Percentiles rank a stretch among this genome's conserved stretches.
phyloP scores from a whole-genome alignment of 2,797 vertebrate genomes.

The Gadopsis marmoratus region DNA sequence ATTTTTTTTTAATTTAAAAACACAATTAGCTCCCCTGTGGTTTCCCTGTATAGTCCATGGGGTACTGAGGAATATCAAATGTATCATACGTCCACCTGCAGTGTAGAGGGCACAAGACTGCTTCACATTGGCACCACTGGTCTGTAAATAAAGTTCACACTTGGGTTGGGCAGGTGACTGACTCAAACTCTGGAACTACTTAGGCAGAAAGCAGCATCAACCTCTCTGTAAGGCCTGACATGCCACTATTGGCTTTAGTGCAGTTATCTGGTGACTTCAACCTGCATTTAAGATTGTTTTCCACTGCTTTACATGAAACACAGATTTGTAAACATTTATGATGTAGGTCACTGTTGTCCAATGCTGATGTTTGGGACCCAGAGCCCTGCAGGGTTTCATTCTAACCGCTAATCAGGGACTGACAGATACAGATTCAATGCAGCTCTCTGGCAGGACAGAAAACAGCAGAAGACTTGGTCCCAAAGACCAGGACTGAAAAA shows the following conservation, averaged over 20 bases:
- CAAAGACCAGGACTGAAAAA: conserved; percentile 35
- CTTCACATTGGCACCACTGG: conserved; percentile 71
- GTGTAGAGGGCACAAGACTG: conserved; percentile 41
- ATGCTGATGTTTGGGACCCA: conserved; percentile 27
- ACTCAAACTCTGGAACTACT: conserved; percentile 47
- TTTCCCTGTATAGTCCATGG: conserved; percentile 44
- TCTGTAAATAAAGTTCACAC: conserved; percentile 53
- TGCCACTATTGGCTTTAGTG: conserved; percentile 64
- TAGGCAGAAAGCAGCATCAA: conserved; percentile 58
- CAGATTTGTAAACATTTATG: conserved; percentile 70
- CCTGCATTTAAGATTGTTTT: conserved; percentile 60
- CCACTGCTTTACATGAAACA: conserved; percentile 54
- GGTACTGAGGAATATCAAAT: conserved; percentile 26
- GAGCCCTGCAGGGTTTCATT: conserved; percentile 11
- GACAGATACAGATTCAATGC: background rate
- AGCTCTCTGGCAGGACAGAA: conserved; percentile 12
- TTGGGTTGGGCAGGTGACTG: conserved; percentile 37
- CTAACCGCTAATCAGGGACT: conserved; percentile 9
- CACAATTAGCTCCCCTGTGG: conserved; percentile 26
- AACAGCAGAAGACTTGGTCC: conserved; percentile 17
- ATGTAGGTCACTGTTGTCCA: conserved; percentile 41
- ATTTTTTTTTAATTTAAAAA: background rate
- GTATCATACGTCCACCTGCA: conserved; percentile 36
- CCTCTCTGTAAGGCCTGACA: conserved; percentile 55
- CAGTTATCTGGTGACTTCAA: conserved; percentile 49